Percentiles rank a stretch among this genome's conserved stretches.
Evolutionary conservation across 2,888 invertebrate genomes (phyloP).

Genomic region (Teleogryllus oceanicus): DNA sequence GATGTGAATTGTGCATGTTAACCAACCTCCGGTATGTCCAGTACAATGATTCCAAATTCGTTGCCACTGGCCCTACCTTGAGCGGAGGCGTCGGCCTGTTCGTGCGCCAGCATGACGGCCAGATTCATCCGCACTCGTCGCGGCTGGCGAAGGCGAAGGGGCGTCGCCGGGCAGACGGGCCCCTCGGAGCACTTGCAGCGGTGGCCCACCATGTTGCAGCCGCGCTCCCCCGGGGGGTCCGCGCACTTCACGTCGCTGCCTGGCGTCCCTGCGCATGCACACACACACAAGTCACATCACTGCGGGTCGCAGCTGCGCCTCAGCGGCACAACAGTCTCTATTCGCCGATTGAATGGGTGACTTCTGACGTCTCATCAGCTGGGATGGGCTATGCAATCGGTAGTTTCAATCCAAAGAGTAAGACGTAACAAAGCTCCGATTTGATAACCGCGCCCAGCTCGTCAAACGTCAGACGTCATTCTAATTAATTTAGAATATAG

Average conservation of each 20-base stretch:
- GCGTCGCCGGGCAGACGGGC: slow-evolving; percentile 43
- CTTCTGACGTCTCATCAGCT: no score
- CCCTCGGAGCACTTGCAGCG: slow-evolving; percentile 42
- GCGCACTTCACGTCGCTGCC: slow-evolving; percentile 33
- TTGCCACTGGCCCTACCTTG: neutral
- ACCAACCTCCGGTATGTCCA: slow-evolving; percentile 25
- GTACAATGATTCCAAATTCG: no score
- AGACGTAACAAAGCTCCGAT: no score
- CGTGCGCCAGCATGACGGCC: slow-evolving; percentile 40
- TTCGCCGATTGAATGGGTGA: no score
- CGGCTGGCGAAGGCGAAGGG: slow-evolving; percentile 42
- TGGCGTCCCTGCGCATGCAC: slow-evolving; percentile 28
- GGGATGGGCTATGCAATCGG: no score
- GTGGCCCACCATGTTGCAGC: slow-evolving; percentile 41
- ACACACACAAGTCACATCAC: neutral
- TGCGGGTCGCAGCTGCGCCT: no score
- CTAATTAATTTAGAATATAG: no score
- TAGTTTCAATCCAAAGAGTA: no score
- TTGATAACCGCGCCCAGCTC: no score
- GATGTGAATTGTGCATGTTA: slow-evolving; percentile 34
- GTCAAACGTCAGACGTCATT: no score
- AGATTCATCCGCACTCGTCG: slow-evolving; percentile 43
- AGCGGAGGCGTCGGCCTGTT: slow-evolving; percentile 34
- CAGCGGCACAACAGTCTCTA: no score
- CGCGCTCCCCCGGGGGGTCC: slow-evolving; percentile 34